Evolutionary conservation across 2,113 vertebrate species (phyloP).

Genomic region (Myodes glareolus): DNA sequence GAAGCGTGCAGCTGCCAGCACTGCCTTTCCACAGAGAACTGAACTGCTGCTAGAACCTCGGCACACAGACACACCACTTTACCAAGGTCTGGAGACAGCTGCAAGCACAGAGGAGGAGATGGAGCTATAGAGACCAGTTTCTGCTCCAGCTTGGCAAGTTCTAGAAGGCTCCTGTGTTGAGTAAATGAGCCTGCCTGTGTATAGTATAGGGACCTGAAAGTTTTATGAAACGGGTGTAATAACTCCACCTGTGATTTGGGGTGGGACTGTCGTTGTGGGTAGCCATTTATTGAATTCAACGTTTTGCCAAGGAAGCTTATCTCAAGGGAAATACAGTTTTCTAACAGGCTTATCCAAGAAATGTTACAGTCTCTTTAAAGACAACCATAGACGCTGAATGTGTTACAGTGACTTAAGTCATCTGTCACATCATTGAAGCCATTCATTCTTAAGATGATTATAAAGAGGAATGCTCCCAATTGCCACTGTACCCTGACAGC

Average conservation of each 20-base stretch:
- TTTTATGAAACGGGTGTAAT: conserved; percentile 73
- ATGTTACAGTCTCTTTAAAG: conserved; percentile 66
- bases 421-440: conserved; percentile 66
- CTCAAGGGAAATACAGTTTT: conserved; percentile 79
- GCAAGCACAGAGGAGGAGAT: conserved; percentile 87
- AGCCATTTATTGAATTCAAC: conserved; percentile 66
- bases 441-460: conserved; percentile 54
- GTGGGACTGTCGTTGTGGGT: conserved; percentile 72
- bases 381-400: conserved; percentile 60
- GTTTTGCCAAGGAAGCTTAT: conserved; percentile 76
- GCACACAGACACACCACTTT: conserved; percentile 81
- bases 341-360: conserved; percentile 69
- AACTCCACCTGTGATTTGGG: conserved; percentile 73
- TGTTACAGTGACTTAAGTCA: conserved; percentile 56
- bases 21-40: conserved; percentile 83
- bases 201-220: conserved; percentile 66
- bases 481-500: background rate
- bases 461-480: conserved; percentile 42
- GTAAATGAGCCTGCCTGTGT: conserved; percentile 56
- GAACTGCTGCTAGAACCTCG: conserved; percentile 80
- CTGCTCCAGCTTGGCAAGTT: conserved; percentile 68
- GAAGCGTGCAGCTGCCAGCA: conserved; percentile 63
- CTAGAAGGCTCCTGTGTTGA: conserved; percentile 75
- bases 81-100: conserved; percentile 73
- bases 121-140: conserved; percentile 84